phyloP scores from a whole-genome alignment of 2,113 vertebrate species.

The Cisticola juncidis region DNA sequence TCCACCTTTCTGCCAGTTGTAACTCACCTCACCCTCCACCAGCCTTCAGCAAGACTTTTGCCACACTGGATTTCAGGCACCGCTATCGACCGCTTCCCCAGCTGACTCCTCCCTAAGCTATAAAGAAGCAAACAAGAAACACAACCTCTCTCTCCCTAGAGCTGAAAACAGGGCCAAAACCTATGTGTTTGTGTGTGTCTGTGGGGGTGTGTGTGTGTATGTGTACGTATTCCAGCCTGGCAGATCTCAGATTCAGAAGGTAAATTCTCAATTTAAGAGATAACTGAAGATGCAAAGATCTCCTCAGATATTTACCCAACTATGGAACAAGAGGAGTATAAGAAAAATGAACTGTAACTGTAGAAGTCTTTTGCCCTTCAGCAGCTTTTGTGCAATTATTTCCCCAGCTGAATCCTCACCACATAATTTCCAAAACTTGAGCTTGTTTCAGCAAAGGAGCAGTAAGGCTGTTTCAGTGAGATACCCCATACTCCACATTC shows the following conservation, averaged over 20 bases:
- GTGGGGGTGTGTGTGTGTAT: rapidly evolving
- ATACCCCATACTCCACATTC: not conserved
- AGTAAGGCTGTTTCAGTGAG: not conserved
- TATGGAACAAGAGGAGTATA: not conserved
- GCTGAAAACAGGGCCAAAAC: not conserved
- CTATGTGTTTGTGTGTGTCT: rapidly evolving
- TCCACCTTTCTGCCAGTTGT: not conserved
- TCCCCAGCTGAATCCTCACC: not conserved
- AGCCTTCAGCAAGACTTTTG: not conserved
- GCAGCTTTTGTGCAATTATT: not conserved
- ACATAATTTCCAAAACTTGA: not conserved
- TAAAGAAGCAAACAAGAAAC: constrained; percentile 39
- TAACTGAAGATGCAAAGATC: not conserved
- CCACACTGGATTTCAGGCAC: constrained; percentile 1
- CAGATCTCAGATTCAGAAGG: not conserved
- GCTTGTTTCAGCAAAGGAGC: not conserved
- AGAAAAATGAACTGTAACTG: not conserved
- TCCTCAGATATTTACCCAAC: not conserved
- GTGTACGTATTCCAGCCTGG: not conserved
- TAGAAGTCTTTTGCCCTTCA: not conserved
- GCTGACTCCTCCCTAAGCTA: constrained; percentile 6
- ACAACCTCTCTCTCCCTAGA: not conserved
- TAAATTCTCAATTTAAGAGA: not conserved
- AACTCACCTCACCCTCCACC: constrained; percentile 16
- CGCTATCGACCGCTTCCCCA: not conserved